A percentile compares a stretch with the other conserved stretches of the same genome.
phyloP scores from a whole-genome alignment of 2,888 invertebrate genomes.

The Laspeyria flexula region DNA sequence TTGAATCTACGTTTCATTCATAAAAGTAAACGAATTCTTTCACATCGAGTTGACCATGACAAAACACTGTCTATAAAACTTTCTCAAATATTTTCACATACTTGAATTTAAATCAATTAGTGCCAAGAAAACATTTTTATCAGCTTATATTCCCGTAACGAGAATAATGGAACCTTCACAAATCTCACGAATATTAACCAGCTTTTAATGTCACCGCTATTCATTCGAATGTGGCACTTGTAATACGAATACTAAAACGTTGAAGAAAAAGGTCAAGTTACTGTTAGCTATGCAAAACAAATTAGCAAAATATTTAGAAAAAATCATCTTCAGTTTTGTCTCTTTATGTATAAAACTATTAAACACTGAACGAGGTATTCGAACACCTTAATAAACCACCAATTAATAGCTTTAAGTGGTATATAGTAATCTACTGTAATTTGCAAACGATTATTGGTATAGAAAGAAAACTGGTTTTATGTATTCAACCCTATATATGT shows the following conservation, averaged over 20 bases:
- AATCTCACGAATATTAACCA: constrained; percentile 33
- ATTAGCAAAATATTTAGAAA: constrained; percentile 13
- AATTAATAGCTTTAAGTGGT: constrained; percentile 15
- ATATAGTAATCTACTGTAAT: constrained; percentile 13
- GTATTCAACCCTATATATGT: not conserved
- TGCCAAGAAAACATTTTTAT: constrained; percentile 40
- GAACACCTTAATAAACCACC: constrained; percentile 8
- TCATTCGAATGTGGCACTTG: constrained; percentile 14
- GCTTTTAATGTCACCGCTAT: constrained; percentile 29
- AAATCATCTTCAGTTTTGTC: constrained; percentile 6
- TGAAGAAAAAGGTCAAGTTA: constrained; percentile 15
- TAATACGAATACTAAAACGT: constrained; percentile 1
- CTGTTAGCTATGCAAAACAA: constrained; percentile 13
- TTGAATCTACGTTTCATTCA: constrained; percentile 46
- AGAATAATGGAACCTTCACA: constrained; percentile 34
- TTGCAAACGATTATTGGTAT: constrained; percentile 16
- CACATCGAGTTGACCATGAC: constrained; percentile 35
- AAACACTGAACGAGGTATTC: constrained; percentile 13
- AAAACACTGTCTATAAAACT: constrained; percentile 34
- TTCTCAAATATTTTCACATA: constrained; percentile 47
- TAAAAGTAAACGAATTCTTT: constrained; percentile 43
- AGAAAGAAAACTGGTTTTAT: not conserved
- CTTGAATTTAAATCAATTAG: constrained; percentile 44
- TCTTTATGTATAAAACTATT: constrained; percentile 7
- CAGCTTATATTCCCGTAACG: constrained; percentile 31